Conservation (phyloP, 2,888 invertebrate genomes). For the Cataglyphis altisquamis region DNA sequence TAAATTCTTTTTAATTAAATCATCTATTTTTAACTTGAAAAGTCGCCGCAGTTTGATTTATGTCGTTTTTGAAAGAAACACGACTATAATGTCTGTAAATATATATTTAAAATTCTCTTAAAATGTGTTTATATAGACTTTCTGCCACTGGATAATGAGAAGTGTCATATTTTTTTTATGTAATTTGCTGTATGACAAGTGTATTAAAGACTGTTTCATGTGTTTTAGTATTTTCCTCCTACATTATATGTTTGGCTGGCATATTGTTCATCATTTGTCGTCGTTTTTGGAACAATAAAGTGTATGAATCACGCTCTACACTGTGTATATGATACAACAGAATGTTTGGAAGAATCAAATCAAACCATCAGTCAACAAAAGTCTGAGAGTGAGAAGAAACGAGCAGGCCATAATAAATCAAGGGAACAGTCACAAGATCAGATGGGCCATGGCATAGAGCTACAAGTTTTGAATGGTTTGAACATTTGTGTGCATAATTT, state of each 20-base stretch:
- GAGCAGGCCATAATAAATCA: slow-evolving; percentile 80
- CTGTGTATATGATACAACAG: slow-evolving; percentile 97
- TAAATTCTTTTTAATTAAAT: background rate
- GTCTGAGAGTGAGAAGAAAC: slow-evolving; percentile 86
- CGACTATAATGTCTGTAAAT: background rate
- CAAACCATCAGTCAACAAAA: slow-evolving; percentile 87
- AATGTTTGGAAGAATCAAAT: slow-evolving; percentile 90
- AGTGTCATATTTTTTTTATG: background rate
- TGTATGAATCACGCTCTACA: slow-evolving; percentile 96
- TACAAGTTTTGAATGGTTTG: slow-evolving; percentile 83
- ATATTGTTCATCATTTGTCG: slow-evolving; percentile 93
- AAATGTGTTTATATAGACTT: background rate
- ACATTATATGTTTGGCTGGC: slow-evolving; percentile 94
- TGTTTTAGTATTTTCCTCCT: slow-evolving; percentile 94
- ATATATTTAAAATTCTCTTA: background rate
- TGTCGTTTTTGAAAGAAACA: background rate
- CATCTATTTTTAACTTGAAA: too few relatives aligned
- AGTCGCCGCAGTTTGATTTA: background rate
- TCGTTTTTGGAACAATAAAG: slow-evolving; percentile 94
- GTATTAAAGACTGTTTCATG: slow-evolving; percentile 43
- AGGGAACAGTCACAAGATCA: slow-evolving; percentile 85
- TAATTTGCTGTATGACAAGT: background rate
- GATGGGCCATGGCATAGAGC: slow-evolving; percentile 83
- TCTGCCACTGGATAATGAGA: background rate
- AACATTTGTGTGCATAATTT: slow-evolving; percentile 25